Evolutionary conservation across 2,797 vertebrate species (phyloP).

Genomic region (Coracias cyanogaster): DNA sequence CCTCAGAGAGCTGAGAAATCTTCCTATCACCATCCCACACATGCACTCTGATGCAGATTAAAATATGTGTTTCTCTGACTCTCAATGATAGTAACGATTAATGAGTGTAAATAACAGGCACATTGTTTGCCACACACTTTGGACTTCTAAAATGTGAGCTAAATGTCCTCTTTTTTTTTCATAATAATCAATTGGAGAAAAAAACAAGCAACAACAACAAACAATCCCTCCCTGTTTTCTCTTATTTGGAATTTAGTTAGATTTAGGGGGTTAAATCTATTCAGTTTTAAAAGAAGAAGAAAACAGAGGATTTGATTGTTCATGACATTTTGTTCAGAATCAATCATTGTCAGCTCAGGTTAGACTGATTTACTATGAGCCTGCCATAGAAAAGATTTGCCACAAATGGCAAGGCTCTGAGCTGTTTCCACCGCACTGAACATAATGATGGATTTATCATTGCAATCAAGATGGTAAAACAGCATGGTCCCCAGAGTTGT

Average conservation of each 20-base stretch:
- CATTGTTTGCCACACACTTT: neutral
- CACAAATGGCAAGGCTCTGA: conserved; percentile 57
- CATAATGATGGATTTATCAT: conserved; percentile 72
- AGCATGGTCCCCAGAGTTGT: conserved; percentile 71
- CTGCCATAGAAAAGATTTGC: conserved; percentile 64
- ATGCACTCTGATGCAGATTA: conserved; percentile 18
- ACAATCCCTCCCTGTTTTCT: neutral
- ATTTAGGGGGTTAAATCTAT: conserved; percentile 55
- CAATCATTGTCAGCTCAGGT: conserved; percentile 75
- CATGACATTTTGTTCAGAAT: conserved; percentile 75
- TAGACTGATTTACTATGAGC: conserved; percentile 73
- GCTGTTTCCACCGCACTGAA: conserved; percentile 65
- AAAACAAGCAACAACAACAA: neutral
- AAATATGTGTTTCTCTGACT: conserved; percentile 23
- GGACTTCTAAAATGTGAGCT: conserved; percentile 3
- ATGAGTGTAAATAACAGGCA: conserved; percentile 23
- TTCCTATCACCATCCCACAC: conserved; percentile 20
- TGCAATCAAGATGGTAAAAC: conserved; percentile 79
- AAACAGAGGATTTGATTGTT: conserved; percentile 74
- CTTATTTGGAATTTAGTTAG: conserved; percentile 56
- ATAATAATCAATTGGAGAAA: neutral
- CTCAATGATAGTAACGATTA: conserved; percentile 30
- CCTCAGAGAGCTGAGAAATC: conserved; percentile 47
- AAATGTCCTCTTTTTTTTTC: neutral
- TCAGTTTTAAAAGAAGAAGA: conserved; percentile 52